A percentile compares a stretch with the other conserved stretches of the same genome.
phyloP scores from a whole-genome alignment of 2,888 invertebrate genomes.

The Lasius fuliginosus region DNA sequence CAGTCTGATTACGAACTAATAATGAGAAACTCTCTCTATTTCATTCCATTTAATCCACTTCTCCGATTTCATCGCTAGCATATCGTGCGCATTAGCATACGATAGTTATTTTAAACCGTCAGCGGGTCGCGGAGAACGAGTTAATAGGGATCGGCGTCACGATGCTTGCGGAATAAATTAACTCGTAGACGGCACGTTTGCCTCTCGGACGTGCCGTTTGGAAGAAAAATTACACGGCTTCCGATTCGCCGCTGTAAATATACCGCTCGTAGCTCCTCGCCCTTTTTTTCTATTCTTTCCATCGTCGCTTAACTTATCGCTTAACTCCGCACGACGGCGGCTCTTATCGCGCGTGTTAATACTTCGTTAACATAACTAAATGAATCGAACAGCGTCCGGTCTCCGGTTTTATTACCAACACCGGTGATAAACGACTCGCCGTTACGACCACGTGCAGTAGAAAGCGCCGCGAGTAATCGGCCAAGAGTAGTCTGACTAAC shows the following conservation, averaged over 20 bases:
- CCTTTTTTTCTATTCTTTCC: background rate
- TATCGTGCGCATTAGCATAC: constrained; percentile 43
- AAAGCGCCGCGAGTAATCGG: background rate
- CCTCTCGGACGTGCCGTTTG: constrained; percentile 33
- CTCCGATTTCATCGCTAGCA: constrained; percentile 13
- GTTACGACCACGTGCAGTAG: constrained; percentile 21
- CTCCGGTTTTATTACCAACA: constrained; percentile 22
- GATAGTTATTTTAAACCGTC: constrained; percentile 32
- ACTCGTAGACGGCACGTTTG: constrained; percentile 34
- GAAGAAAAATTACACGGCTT: constrained; percentile 53
- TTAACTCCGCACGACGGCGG: constrained; percentile 2
- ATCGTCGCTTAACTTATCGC: constrained; percentile 28
- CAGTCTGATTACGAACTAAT: constrained; percentile 8
- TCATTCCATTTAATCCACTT: constrained; percentile 11
- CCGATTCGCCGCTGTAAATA: constrained; percentile 27
- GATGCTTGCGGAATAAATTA: constrained; percentile 48
- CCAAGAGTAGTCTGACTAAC: background rate
- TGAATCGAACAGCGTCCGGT: constrained; percentile 50
- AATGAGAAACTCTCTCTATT: constrained; percentile 16
- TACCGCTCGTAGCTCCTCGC: background rate
- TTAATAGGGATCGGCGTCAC: constrained; percentile 44
- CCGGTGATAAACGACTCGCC: constrained; percentile 59
- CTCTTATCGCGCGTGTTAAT: constrained; percentile 56
- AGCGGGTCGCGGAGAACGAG: constrained; percentile 26
- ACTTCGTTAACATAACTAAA: constrained; percentile 66